Percentiles rank a stretch among this genome's conserved stretches.
These are phyloP conservation scores for Temnothorax rugatulus DNA, from an alignment of 2,888 invertebrate genomes.

Conservation along the genomic window DNA sequence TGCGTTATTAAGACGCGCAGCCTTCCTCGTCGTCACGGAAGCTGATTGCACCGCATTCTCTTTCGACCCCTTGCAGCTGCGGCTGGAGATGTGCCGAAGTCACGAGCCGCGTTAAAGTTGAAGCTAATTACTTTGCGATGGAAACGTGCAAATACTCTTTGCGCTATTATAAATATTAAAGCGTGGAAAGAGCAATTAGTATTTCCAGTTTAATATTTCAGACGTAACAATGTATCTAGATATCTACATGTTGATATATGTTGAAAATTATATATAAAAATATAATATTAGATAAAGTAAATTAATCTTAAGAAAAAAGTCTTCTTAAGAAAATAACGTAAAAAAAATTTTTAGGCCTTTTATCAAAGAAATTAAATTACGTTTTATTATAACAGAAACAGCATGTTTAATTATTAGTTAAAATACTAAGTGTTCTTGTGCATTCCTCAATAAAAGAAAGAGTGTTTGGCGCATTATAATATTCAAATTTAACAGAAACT, in stretches of 20 bases:
- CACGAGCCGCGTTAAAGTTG: conserved; percentile 41
- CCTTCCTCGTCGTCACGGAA: conserved; percentile 83
- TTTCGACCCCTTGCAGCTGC: conserved; percentile 41
- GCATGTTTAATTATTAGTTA: too few relatives aligned
- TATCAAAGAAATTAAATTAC: too few relatives aligned
- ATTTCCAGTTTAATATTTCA: not conserved
- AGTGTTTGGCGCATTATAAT: too few relatives aligned
- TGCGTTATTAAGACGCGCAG: conserved; percentile 84
- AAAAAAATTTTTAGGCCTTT: too few relatives aligned
- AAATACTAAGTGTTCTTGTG: too few relatives aligned
- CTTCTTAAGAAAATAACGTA: too few relatives aligned
- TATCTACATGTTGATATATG: not conserved
- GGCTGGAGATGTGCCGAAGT: conserved; percentile 53
- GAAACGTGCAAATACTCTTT: conserved; percentile 22
- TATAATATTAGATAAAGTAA: too few relatives aligned
- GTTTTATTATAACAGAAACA: too few relatives aligned
- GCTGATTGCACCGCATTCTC: conserved; percentile 78
- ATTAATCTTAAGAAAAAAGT: too few relatives aligned
- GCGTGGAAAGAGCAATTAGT: conserved; percentile 14
- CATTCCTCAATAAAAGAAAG: too few relatives aligned
- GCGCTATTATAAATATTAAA: conserved; percentile 34
- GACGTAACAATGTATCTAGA: not conserved
- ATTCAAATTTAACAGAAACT: too few relatives aligned
- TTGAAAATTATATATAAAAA: not conserved
- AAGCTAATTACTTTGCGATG: conserved; percentile 29